phyloP scores from a whole-genome alignment of 2,888 invertebrate species.

The Lasiommata megera region DNA sequence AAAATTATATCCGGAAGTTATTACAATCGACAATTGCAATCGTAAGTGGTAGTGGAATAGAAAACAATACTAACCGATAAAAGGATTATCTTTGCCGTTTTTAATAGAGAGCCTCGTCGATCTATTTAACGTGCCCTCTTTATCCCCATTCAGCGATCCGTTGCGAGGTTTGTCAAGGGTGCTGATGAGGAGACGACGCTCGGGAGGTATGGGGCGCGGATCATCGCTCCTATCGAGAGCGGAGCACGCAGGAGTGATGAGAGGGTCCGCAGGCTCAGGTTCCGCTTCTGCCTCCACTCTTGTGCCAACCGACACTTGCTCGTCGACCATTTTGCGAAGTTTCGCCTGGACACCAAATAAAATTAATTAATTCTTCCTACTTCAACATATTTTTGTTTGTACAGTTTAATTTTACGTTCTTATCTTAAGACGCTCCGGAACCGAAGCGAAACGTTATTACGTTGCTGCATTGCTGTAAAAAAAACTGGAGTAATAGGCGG shows the following conservation, averaged over 20 bases:
- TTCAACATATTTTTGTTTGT: too few relatives aligned
- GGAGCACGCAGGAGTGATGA: constrained; percentile 78
- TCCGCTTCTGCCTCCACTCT: constrained; percentile 80
- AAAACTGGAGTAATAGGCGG: too few relatives aligned
- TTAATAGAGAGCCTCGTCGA: constrained; percentile 64
- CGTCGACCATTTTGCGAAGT: constrained; percentile 94
- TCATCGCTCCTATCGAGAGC: constrained; percentile 63
- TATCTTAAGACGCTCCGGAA: too few relatives aligned
- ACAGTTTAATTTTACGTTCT: too few relatives aligned
- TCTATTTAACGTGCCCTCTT: constrained; percentile 69
- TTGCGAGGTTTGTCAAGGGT: constrained; percentile 72
- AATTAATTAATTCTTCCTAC: not conserved
- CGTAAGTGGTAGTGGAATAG: too few relatives aligned
- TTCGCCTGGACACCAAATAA: constrained; percentile 79
- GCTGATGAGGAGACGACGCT: constrained; percentile 66
- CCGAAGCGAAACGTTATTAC: too few relatives aligned
- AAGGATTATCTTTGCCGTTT: constrained; percentile 76
- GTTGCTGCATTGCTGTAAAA: too few relatives aligned
- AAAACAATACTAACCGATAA: constrained; percentile 52
- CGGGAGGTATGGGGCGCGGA: constrained; percentile 64
- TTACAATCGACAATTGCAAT: too few relatives aligned
- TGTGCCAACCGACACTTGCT: constrained; percentile 87
- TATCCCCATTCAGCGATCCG: constrained; percentile 67
- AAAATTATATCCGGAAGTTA: too few relatives aligned
- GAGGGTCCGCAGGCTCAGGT: constrained; percentile 75